Percentiles rank a stretch among this genome's conserved stretches.
phyloP scores from a whole-genome alignment of 2,888 invertebrate species.

The Xestoiulus laeticollis region DNA sequence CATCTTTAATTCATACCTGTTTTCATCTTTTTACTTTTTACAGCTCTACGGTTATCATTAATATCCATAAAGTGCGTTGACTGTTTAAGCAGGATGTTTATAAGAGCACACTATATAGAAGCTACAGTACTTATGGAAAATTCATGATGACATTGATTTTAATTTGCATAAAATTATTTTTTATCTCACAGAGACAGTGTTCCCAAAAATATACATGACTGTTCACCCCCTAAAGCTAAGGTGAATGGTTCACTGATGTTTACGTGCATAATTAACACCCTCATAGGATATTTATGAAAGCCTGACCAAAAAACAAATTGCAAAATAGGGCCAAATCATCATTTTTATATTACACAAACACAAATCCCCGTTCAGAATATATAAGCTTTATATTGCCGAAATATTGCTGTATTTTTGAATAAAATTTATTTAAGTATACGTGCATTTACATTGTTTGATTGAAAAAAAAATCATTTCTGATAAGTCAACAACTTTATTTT shows the following conservation, averaged over 20 bases:
- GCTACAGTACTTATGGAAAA: background rate
- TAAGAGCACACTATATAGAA: background rate
- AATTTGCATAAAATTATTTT: background rate
- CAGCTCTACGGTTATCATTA: no score
- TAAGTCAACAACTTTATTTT: no score
- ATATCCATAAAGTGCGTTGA: background rate
- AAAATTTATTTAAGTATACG: no score
- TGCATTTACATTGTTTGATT: no score
- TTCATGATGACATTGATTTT: background rate
- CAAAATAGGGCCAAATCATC: no score
- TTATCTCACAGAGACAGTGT: background rate
- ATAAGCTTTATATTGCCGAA: no score
- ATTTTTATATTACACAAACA: no score
- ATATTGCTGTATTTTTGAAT: no score
- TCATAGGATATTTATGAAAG: background rate
- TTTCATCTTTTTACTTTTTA: background rate
- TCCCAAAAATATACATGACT: background rate
- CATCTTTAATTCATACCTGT: background rate
- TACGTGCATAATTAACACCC: background rate
- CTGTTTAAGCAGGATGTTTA: background rate
- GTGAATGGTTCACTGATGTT: background rate
- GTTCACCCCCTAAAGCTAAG: background rate
- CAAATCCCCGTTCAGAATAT: no score
- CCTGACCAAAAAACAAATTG: no score
- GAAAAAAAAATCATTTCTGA: no score